These are phyloP conservation scores for human (Homo sapiens) DNA, from an alignment of 2,113 vertebrate species.

Conservation along the genomic window DNA sequence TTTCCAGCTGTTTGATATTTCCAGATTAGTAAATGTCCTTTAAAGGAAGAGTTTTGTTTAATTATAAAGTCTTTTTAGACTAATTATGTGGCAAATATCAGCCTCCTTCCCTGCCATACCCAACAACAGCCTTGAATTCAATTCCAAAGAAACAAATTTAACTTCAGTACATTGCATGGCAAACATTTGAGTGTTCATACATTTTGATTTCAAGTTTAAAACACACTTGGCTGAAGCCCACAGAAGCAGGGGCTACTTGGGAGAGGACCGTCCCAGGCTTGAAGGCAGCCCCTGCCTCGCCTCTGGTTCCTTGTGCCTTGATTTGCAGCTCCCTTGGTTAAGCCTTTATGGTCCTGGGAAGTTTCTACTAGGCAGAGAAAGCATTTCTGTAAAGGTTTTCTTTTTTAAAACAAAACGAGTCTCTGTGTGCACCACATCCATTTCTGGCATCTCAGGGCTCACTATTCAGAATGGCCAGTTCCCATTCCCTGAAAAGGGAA, in stretches of 20 bases:
- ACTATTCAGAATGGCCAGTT: accelerated
- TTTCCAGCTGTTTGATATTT: not conserved
- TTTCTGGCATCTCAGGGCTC: not conserved
- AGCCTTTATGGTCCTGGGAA: not conserved
- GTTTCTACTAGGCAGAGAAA: not conserved
- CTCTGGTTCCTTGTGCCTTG: not conserved
- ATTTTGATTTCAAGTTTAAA: not conserved
- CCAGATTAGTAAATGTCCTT: not conserved
- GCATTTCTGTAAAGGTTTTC: not conserved
- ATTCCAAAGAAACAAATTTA: not conserved
- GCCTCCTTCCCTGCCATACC: not conserved
- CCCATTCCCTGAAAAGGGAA: not conserved
- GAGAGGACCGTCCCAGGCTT: not conserved
- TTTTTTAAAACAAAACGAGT: not conserved
- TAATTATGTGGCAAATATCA: not conserved
- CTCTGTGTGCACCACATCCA: not conserved
- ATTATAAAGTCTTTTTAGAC: not conserved
- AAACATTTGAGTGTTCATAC: not conserved
- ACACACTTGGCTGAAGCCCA: not conserved
- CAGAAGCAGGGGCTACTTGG: not conserved
- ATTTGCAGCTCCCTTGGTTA: not conserved
- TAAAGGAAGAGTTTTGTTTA: not conserved
- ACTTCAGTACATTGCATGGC: not conserved
- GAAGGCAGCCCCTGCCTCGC: accelerated
- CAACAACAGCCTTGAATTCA: not conserved